Evolutionary conservation across 2,797 vertebrate species (phyloP), one percentile per base, ranked within the genome.

Genomic region (Florisuga fusca): DNA sequence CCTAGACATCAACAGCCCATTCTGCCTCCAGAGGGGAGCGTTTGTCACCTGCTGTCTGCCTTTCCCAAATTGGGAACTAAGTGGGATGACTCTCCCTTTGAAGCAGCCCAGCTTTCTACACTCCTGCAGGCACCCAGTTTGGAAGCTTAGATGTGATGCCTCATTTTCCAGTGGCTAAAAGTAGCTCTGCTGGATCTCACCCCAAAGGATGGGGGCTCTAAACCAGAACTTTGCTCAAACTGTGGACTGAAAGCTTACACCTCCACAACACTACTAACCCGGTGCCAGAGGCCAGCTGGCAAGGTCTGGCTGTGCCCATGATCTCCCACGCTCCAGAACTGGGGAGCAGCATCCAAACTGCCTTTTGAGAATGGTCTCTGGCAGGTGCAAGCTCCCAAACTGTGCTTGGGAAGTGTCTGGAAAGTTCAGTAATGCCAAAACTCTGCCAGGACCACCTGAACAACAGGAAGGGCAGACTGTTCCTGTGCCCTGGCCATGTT

Each of bases 21-120:
- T 58, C 51, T 1, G 1, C 61, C 14, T 29, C 0, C 1, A 75
- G 55, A 20, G 1, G 3, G 38, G 50, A 63, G 58, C 1, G 21
- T 38, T 81, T 2, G 0, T 53, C 91, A 82, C 58, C 63, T 1
- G 0, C 67, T 48, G 21, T 23, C 0, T 0, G 7, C n/a, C 38
- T 12, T 91, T 93, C 87, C 73, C 69, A 84, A 87, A 77, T 29
- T 36, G 76, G 73, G 36, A 90, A 57, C 75, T 23, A 46, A 54
- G 85, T 81, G 88, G 93, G 93, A 93, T 46, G 80, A 63, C 55
- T 1, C 1, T 1, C 53, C 76, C 66, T 88, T 91, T n/a, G 77
- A 69, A 91, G 67, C 2, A 92, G 59, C 78, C 64, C 48, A 46
- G 38, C 59, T 58, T 48, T 19, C 67, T 10, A 12, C 33, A 41